phyloP scores from a whole-genome alignment of 2,113 vertebrate species.

The Coracopsis vasa region DNA sequence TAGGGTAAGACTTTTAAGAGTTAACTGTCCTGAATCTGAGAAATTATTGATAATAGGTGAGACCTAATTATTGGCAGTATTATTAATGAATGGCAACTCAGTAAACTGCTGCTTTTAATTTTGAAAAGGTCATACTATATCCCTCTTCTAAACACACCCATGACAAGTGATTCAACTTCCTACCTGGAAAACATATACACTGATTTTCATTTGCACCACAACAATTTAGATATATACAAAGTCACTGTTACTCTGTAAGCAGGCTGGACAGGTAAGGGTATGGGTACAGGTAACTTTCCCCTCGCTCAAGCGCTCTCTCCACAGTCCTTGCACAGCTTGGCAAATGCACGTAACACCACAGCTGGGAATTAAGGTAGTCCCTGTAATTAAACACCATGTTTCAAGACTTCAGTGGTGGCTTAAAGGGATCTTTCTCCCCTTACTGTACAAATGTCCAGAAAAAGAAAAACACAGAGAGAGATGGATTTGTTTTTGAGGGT shows the following conservation, averaged over 20 bases:
- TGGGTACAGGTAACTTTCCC: rapidly evolving
- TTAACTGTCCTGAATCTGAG: background rate
- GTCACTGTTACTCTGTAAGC: no score
- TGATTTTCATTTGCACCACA: background rate
- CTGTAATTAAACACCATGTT: background rate
- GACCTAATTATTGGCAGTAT: background rate
- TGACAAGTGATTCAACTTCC: background rate
- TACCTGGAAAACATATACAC: background rate
- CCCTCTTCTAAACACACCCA: background rate
- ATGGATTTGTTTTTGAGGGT: background rate
- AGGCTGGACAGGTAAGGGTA: rapidly evolving
- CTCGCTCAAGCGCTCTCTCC: background rate
- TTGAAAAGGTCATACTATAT: background rate
- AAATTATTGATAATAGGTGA: background rate
- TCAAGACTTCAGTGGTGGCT: background rate
- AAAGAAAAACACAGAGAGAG: background rate
- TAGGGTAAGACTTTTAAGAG: background rate
- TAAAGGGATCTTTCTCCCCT: background rate
- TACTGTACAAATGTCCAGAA: background rate
- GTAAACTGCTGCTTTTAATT: background rate
- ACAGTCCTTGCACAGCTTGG: background rate
- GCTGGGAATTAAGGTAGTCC: background rate
- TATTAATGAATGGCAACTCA: background rate
- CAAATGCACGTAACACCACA: rapidly evolving
- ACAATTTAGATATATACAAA: background rate